Conservation (phyloP, 2,113 vertebrate species). For the Coptodon bakossiorum region DNA sequence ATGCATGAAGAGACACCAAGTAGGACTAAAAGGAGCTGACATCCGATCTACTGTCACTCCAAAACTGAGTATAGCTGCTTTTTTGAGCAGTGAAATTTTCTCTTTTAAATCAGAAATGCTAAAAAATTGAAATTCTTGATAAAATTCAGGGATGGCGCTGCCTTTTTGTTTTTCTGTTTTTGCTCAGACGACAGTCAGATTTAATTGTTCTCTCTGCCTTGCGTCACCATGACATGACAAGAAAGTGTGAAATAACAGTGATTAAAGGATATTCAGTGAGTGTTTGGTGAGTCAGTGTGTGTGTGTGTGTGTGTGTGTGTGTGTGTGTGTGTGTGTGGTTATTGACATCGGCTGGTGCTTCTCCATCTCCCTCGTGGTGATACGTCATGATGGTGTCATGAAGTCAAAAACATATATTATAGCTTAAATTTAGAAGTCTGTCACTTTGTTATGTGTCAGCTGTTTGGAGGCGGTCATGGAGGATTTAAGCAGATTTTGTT, state of each 20-base stretch:
- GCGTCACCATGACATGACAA: conserved; percentile 56
- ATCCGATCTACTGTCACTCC: not conserved
- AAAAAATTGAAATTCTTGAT: not conserved
- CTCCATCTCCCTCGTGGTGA: conserved; percentile 7
- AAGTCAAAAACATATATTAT: conserved; percentile 37
- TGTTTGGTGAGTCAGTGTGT: conserved; percentile 1
- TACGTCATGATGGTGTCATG: conserved; percentile 28
- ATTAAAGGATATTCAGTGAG: conserved; percentile 52
- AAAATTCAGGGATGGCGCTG: rapidly evolving
- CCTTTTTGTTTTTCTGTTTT: conserved; percentile 35
- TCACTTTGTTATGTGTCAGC: not conserved
- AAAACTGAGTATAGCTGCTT: not conserved
- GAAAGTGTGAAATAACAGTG: conserved; percentile 53
- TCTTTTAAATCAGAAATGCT: not conserved
- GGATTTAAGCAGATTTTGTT: not conserved
- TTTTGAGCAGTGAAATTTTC: not conserved
- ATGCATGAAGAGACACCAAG: not conserved
- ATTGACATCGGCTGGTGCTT: conserved; percentile 16
- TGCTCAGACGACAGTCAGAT: not conserved
- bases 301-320: conserved; percentile 20
- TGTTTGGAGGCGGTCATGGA: not conserved
- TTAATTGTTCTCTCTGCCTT: conserved; percentile 7
- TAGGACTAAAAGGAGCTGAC: not conserved
- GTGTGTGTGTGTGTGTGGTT: not conserved
- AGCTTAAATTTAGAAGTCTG: conserved; percentile 25